Conservation (phyloP, 1,140 invertebrate species). For the Phortica variegata region DNA sequence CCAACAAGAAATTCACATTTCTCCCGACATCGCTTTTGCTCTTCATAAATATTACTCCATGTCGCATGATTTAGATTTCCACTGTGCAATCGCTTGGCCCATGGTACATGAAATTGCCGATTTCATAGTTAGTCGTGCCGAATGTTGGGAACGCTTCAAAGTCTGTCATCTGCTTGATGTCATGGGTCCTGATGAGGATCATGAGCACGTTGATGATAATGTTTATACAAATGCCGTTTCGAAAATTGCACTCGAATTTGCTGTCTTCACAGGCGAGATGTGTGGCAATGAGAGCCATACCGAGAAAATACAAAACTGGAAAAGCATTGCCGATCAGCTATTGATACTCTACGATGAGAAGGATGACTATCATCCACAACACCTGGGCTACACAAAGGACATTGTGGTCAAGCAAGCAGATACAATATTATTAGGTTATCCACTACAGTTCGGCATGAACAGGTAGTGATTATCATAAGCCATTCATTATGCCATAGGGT, state of each 20-base stretch:
- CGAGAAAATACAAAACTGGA: slow-evolving; percentile 36
- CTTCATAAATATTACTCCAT: slow-evolving; percentile 57
- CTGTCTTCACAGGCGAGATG: slow-evolving; percentile 4
- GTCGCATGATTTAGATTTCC: slow-evolving; percentile 58
- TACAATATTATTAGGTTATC: slow-evolving; percentile 59
- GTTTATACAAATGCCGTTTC: slow-evolving; percentile 60
- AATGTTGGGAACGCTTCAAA: slow-evolving; percentile 20
- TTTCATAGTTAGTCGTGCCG: slow-evolving; percentile 60
- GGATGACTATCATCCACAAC: slow-evolving; percentile 60
- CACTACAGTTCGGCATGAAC: slow-evolving; percentile 59
- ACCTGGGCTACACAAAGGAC: slow-evolving; percentile 51
- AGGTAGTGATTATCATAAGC: slow-evolving; percentile 4
- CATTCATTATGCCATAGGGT: background rate
- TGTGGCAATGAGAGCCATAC: background rate
- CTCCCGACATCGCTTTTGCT: slow-evolving; percentile 58
- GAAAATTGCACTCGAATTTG: slow-evolving; percentile 59
- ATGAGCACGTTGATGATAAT: slow-evolving; percentile 58
- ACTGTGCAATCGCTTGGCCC: slow-evolving; percentile 55
- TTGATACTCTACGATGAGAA: slow-evolving; percentile 55
- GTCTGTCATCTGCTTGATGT: slow-evolving; percentile 43
- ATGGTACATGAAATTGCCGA: slow-evolving; percentile 59
- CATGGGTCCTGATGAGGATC: slow-evolving; percentile 62
- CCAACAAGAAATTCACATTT: slow-evolving; percentile 59
- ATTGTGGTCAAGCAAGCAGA: slow-evolving; percentile 60
- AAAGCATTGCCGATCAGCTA: slow-evolving; percentile 58